Evolutionary conservation across 2,113 vertebrate genomes (phyloP), one percentile per base, ranked within the genome.

Genomic region (Pedetes capensis): DNA sequence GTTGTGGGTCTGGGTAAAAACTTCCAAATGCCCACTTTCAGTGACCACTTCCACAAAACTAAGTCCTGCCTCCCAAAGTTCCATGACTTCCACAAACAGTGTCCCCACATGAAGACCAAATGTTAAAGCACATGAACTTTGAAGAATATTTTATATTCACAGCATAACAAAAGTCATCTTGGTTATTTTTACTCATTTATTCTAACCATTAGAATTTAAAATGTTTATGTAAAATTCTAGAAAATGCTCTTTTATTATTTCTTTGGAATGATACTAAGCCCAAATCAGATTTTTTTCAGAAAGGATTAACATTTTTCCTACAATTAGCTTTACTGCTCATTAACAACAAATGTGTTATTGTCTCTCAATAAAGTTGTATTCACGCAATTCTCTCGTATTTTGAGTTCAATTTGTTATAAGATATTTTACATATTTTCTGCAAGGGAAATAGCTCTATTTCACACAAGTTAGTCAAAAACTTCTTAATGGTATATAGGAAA

Each of bases 121-220:
- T n/a, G n/a, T n/a, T n/a, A n/a, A n/a, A n/a, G n/a, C n/a, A n/a
- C n/a, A n/a, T n/a, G n/a, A n/a, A n/a, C n/a, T n/a, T n/a, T n/a
- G n/a, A n/a, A n/a, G n/a, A n/a, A n/a, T n/a, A n/a, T n/a, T n/a
- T n/a, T n/a, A n/a, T n/a, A n/a, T n/a, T n/a, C n/a, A n/a, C n/a
- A n/a, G n/a, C n/a, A n/a, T n/a, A n/a, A n/a, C n/a, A n/a, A n/a
- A n/a, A n/a, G n/a, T 94, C 7, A 76, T 61, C 57, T 87, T 74
- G 71, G 22, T 47, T 82, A 90, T 13, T 84, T 92, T 80, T 51
- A 53, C 13, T 80, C 25, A 91, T 55, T 93, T 95, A 39, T 68
- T 94, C 61, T 93, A 6, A 78, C 17, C 69, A 42, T 66, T 82
- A 92, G 61, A 68, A 80, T 74, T 57, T 87, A 29, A 72, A 79